These are phyloP conservation scores for Bursaphelenchus okinawaensis DNA, from an alignment of 2,888 invertebrate genomes.

Conservation along the genomic window DNA sequence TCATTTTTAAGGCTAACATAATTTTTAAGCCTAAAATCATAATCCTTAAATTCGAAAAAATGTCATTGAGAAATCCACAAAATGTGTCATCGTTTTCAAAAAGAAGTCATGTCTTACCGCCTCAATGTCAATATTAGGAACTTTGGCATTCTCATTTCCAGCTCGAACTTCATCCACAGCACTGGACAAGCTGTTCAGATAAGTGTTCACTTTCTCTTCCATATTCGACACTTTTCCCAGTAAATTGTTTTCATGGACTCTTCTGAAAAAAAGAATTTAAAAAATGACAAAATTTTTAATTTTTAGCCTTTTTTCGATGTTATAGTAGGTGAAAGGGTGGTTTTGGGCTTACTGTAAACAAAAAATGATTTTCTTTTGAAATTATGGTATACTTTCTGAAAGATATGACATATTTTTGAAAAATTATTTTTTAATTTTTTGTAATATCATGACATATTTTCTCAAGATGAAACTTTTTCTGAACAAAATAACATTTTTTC, in stretches of 20 bases:
- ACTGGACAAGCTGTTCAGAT: constrained; percentile 43
- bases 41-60: too few relatives aligned
- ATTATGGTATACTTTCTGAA: too few relatives aligned
- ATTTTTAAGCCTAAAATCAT: too few relatives aligned
- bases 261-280: constrained; percentile 23
- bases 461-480: too few relatives aligned
- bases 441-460: too few relatives aligned
- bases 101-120: constrained; percentile 33
- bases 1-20: too few relatives aligned
- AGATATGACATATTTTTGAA: too few relatives aligned
- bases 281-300: constrained; percentile 6
- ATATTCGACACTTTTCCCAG: constrained; percentile 48
- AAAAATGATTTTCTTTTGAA: not conserved
- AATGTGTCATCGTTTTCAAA: too few relatives aligned
- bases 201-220: constrained; percentile 42
- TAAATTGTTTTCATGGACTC: constrained; percentile 55
- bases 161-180: constrained; percentile 50
- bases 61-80: too few relatives aligned
- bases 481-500: too few relatives aligned
- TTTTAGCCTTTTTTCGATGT: not conserved
- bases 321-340: not conserved
- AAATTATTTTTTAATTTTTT: too few relatives aligned
- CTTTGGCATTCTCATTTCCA: constrained; percentile 43
- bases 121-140: constrained; percentile 50
- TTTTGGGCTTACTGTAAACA: not conserved